Conservation (phyloP, 1,140 invertebrate genomes). For the Eriocheir sinensis region DNA sequence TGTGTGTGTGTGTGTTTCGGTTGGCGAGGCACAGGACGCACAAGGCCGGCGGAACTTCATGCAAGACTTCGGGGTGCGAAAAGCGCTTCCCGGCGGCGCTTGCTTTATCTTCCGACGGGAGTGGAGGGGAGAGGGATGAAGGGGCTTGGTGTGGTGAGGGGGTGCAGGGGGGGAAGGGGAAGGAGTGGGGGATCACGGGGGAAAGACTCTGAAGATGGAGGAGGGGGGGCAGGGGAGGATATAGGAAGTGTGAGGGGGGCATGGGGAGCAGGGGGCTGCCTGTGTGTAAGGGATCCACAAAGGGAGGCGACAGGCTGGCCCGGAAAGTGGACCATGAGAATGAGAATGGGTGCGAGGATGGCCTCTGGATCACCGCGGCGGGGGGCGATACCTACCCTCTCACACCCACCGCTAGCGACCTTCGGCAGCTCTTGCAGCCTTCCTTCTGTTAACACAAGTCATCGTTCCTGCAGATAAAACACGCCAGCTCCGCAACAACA, state of each 20-base stretch:
- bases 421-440: too few species aligned
- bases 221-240: background rate
- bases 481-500: too few species aligned
- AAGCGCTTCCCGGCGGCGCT: conserved; percentile 18
- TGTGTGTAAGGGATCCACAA: conserved; percentile 51
- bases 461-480: too few species aligned
- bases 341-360: conserved; percentile 17
- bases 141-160: background rate
- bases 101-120: background rate
- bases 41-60: background rate
- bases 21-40: background rate
- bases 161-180: background rate
- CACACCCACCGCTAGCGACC: background rate
- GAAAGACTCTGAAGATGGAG: background rate
- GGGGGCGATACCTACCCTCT: background rate
- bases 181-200: background rate
- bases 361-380: background rate
- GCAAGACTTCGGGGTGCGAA: background rate
- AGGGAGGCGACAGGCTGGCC: conserved; percentile 20
- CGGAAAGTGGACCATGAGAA: conserved; percentile 44
- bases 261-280: background rate
- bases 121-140: background rate
- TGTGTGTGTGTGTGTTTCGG: conserved; percentile 46
- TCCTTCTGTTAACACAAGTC: too few species aligned
- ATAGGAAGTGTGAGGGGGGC: background rate